These are phyloP conservation scores for Rhea americana DNA, from an alignment of 2,113 vertebrate species.

Conservation along the genomic window DNA sequence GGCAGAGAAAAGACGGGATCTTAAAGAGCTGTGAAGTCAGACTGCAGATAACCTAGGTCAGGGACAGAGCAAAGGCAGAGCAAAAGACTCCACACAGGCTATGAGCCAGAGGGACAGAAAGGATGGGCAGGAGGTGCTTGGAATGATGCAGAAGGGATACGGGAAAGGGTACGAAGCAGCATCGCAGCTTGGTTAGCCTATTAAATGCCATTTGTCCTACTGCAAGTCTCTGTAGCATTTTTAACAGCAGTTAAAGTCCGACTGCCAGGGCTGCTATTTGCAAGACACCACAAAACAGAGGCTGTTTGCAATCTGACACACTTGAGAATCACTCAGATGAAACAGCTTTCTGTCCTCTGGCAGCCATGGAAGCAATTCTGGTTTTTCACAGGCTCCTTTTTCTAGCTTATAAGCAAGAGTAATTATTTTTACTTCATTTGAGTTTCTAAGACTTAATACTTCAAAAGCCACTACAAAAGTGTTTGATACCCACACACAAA, in stretches of 20 bases:
- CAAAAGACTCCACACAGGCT: conserved; percentile 25
- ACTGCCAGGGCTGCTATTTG: neutral
- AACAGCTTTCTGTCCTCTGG: conserved; percentile 50
- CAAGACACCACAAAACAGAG: neutral
- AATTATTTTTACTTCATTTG: neutral
- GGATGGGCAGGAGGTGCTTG: neutral
- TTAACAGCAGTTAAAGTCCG: neutral
- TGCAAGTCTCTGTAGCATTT: neutral
- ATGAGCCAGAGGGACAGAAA: neutral
- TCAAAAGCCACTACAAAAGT: neutral
- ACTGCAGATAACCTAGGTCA: conserved; percentile 50
- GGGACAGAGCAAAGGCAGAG: conserved; percentile 55
- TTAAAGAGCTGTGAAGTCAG: neutral
- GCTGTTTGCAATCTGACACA: neutral
- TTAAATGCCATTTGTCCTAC: neutral
- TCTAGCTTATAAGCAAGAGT: neutral
- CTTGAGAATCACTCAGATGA: conserved; percentile 19
- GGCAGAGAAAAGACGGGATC: neutral
- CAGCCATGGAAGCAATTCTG: neutral
- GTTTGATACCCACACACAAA: neutral
- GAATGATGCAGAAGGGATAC: neutral
- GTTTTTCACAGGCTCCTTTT: neutral
- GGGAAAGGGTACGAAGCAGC: neutral
- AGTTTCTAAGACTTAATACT: neutral
- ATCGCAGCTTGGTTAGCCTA: neutral